Base-by-base conservation (phyloP, 2,113 vertebrate genomes). In the Vulpes lagopus region DNA sequence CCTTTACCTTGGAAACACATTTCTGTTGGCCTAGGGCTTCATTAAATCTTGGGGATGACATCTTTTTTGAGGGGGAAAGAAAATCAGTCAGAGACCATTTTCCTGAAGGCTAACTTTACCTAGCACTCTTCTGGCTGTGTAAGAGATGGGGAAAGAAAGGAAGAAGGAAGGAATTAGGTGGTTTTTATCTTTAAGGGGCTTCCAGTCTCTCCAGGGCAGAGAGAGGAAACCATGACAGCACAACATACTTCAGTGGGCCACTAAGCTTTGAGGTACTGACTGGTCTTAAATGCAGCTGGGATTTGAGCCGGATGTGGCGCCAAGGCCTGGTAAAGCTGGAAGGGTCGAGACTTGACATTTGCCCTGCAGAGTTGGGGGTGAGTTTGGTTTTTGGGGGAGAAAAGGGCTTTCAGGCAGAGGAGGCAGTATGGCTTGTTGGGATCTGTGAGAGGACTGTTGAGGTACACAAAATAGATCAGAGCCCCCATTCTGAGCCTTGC, bases 1-100 rank as follows among this genome's bases (percentile, higher is more conserved):
- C 27, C 62, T 97, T 92, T 87, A 55, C 93, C 74, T 82, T 86
- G 81, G 74, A 91, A 97, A 83, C 93, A 59, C 6, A 73, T 96
- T 92, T 78, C 27, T 97, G 30, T 92, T 96, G 83, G 86, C 65
- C 62, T 80, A 27, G 65, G 69, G 22, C 53, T 25, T 91, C 60
- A 16, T 89, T 73, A 93, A 85, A 67, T 88, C 76, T 90, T 59
- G 62, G 65, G 74, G 83, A 64, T 89, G 91, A 96, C 67, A 59
- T 94, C 91, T 95, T 91, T 65, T n/a, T 94, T 86, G 60, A 80
- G 23, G 7, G 19, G 10, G 20, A 60, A 83, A 38, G 80, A 84
- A 89, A 94, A 60, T 30, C 38, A 51, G 27, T 64, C 53, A 67
- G 55, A 65, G 64, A 35, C 20, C 35, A 15, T 53, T 69, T 93